phyloP scores from a whole-genome alignment of 2,888 invertebrate genomes.

The Synanthedon andrenaeformis region DNA sequence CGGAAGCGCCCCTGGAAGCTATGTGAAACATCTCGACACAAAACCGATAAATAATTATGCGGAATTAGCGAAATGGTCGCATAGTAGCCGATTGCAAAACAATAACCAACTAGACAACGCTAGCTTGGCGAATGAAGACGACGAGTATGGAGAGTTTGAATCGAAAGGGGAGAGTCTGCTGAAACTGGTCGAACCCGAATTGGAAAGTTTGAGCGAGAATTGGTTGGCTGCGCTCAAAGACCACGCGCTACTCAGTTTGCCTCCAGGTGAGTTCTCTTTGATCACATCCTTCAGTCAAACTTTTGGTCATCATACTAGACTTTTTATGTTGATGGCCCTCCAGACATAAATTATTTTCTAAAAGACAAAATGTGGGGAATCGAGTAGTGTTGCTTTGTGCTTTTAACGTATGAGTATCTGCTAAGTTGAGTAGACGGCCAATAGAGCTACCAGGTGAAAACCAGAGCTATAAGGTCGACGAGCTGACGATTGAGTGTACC shows the following conservation, averaged over 20 bases:
- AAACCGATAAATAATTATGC: constrained; percentile 51
- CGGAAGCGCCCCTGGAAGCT: constrained; percentile 75
- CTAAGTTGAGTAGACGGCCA: no score
- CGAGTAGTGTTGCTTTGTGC: no score
- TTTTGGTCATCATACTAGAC: neutral
- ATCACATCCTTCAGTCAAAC: no score
- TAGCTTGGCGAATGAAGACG: constrained; percentile 31
- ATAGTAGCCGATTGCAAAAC: constrained; percentile 37
- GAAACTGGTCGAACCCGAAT: constrained; percentile 92
- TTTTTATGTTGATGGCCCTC: no score
- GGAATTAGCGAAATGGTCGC: constrained; percentile 55
- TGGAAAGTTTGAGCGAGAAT: constrained; percentile 90
- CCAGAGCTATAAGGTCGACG: no score
- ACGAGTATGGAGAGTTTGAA: constrained; percentile 81
- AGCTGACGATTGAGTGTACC: no score
- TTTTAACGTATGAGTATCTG: no score
- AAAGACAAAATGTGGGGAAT: no score
- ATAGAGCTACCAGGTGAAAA: no score
- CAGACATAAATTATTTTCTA: no score
- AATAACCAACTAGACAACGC: constrained; percentile 47
- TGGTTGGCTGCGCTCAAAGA: constrained; percentile 97
- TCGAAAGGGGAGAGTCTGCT: constrained; percentile 85
- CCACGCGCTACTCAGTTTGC: constrained; percentile 92
- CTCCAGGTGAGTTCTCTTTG: constrained; percentile 70
- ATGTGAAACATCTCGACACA: constrained; percentile 60